A percentile compares a stretch with the other conserved stretches of the same genome.
phyloP scores from a whole-genome alignment of 2,113 vertebrate genomes.

The Taurulus bubalis region DNA sequence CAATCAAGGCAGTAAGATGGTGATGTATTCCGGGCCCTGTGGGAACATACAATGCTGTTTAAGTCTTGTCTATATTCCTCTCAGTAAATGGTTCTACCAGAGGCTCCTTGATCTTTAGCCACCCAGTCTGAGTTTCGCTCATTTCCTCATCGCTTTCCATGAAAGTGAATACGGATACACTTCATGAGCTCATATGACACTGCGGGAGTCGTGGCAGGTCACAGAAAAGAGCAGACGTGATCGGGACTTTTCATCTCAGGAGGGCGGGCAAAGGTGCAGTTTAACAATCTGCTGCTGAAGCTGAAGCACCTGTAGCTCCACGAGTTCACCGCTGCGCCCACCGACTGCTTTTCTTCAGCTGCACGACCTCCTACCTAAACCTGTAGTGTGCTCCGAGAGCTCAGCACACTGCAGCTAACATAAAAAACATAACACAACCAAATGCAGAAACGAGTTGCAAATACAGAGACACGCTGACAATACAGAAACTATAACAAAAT shows the following conservation, averaged over 20 bases:
- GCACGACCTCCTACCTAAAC: not conserved
- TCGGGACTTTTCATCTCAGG: constrained; percentile 42
- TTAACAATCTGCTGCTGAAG: constrained; percentile 36
- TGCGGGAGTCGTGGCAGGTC: constrained; percentile 48
- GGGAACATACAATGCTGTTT: constrained; percentile 56
- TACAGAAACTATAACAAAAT: not conserved
- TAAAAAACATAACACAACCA: not conserved
- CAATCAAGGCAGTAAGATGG: constrained; percentile 65
- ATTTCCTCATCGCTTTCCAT: constrained; percentile 74
- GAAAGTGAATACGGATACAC: constrained; percentile 36
- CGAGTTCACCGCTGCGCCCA: not conserved
- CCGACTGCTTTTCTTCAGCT: not conserved
- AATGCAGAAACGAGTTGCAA: too few species aligned
- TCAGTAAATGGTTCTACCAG: constrained; percentile 59
- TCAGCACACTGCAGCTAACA: too few species aligned
- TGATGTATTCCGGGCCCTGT: constrained; percentile 58
- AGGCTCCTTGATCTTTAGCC: constrained; percentile 64
- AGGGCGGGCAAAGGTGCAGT: constrained; percentile 9
- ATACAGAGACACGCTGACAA: too few species aligned
- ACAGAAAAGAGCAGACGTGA: constrained; percentile 38
- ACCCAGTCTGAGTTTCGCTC: constrained; percentile 69
- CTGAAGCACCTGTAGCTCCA: constrained; percentile 59
- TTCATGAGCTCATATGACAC: constrained; percentile 42
- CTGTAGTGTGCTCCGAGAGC: not conserved
- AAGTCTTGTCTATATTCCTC: constrained; percentile 42